Conservation (phyloP, 2,797 vertebrate genomes). For the Tadarida brasiliensis region DNA sequence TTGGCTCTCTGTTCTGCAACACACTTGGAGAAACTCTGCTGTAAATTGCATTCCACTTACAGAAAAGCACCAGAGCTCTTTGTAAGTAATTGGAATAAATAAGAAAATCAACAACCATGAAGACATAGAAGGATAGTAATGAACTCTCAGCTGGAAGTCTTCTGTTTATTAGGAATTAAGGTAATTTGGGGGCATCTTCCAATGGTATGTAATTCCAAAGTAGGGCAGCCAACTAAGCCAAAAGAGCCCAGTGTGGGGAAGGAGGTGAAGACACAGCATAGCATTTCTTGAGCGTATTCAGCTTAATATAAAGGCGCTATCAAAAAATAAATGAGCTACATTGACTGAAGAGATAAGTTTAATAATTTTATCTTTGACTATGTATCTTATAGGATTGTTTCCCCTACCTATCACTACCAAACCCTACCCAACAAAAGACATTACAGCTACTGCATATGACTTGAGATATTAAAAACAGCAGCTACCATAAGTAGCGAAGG, state of each 20-base stretch:
- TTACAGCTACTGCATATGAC: not conserved
- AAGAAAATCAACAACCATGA: slow-evolving; percentile 67
- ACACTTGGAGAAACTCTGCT: not conserved
- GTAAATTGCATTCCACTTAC: slow-evolving; percentile 48
- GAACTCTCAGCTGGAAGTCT: not conserved
- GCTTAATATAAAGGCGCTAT: not conserved
- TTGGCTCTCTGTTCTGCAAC: not conserved
- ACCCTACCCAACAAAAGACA: not conserved
- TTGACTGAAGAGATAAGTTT: not conserved
- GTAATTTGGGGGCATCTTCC: slow-evolving; percentile 48
- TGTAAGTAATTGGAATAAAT: slow-evolving; percentile 57
- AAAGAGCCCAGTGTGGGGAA: not conserved
- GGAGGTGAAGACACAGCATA: not conserved
- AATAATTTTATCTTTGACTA: not conserved
- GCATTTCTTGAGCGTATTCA: not conserved
- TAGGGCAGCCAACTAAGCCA: not conserved
- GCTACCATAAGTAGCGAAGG: not conserved
- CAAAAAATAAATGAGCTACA: not conserved
- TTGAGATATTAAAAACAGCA: not conserved
- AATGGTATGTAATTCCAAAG: slow-evolving; percentile 20
- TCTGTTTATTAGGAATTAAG: slow-evolving; percentile 43
- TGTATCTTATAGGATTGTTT: not conserved
- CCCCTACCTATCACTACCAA: not conserved
- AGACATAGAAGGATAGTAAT: slow-evolving; percentile 10
- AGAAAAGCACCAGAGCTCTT: not conserved